A percentile compares a stretch with the other conserved stretches of the same genome.
Evolutionary conservation across 2,113 vertebrate genomes (phyloP).

Genomic region (Hippopotamus amphibius): DNA sequence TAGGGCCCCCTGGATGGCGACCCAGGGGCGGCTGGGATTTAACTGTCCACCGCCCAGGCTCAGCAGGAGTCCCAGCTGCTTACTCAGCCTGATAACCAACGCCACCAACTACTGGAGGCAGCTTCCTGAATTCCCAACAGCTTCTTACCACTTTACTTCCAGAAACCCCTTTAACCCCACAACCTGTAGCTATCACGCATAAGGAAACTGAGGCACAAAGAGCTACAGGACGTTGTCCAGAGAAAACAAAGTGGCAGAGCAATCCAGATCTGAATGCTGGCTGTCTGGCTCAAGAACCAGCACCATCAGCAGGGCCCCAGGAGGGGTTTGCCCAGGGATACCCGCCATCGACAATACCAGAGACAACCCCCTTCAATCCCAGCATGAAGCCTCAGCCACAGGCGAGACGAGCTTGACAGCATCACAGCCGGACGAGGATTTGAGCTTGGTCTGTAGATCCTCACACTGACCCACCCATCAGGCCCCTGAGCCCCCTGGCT

Average conservation of each 20-base stretch:
- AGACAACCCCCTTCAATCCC: not conserved
- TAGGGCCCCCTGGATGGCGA: rapidly evolving
- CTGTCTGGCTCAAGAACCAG: not conserved
- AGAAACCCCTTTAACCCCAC: not conserved
- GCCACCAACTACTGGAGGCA: not conserved
- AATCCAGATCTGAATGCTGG: not conserved
- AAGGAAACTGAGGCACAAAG: not conserved
- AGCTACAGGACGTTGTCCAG: not conserved
- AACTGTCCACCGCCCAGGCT: rapidly evolving
- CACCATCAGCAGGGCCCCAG: not conserved
- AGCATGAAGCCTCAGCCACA: not conserved
- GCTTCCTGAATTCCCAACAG: rapidly evolving
- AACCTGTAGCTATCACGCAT: rapidly evolving
- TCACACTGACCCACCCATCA: rapidly evolving
- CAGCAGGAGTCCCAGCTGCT: not conserved
- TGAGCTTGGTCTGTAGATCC: rapidly evolving
- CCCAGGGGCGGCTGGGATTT: too few species aligned
- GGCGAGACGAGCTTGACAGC: rapidly evolving
- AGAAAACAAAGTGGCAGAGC: not conserved
- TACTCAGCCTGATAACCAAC: rapidly evolving
- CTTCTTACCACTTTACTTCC: not conserved
- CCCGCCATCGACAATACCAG: rapidly evolving
- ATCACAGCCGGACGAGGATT: not conserved
- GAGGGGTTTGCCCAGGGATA: not conserved
- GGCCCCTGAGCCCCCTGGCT: rapidly evolving